Evolutionary conservation across 2,113 vertebrate genomes (phyloP).

Genomic region (Eudyptes chrysolophus): DNA sequence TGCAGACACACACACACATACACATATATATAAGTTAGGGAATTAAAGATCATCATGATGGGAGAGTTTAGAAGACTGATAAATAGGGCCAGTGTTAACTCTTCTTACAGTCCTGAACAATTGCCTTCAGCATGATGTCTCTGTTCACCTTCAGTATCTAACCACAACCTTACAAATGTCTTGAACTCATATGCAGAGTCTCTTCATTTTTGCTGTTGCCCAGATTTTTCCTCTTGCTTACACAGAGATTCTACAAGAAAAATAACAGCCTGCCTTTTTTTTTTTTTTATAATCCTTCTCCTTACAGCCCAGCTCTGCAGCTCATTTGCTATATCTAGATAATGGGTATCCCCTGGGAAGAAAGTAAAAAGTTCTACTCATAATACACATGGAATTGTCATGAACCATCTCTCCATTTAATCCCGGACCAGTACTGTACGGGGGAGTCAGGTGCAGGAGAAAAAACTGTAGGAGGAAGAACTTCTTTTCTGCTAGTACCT

Average conservation of each 20-base stretch:
- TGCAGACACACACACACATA: neutral
- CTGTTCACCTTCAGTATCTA: neutral
- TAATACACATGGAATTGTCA: neutral
- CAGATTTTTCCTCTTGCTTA: neutral
- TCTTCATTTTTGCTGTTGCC: neutral
- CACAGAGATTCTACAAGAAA: neutral
- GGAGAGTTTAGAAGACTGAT: neutral
- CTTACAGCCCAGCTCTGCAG: neutral
- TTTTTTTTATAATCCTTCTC: neutral
- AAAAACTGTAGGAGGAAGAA: neutral
- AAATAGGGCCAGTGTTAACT: neutral
- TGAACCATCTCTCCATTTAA: neutral
- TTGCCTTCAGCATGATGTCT: neutral
- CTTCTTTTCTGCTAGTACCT: neutral
- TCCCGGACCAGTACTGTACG: too few relatives aligned
- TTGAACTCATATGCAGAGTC: neutral
- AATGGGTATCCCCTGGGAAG: neutral
- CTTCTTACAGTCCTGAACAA: neutral
- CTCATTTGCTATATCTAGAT: neutral
- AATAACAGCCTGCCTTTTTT: neutral
- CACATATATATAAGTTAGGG: rapidly evolving
- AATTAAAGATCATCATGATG: neutral
- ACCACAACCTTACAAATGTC: neutral
- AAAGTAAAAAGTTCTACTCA: neutral
- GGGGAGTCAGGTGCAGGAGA: neutral